A percentile compares a stretch with the other conserved stretches of the same genome.
These are phyloP conservation scores for Montipora sp. DNA, from an alignment of 64 coral and sea anemone species.

Conservation along the genomic window DNA sequence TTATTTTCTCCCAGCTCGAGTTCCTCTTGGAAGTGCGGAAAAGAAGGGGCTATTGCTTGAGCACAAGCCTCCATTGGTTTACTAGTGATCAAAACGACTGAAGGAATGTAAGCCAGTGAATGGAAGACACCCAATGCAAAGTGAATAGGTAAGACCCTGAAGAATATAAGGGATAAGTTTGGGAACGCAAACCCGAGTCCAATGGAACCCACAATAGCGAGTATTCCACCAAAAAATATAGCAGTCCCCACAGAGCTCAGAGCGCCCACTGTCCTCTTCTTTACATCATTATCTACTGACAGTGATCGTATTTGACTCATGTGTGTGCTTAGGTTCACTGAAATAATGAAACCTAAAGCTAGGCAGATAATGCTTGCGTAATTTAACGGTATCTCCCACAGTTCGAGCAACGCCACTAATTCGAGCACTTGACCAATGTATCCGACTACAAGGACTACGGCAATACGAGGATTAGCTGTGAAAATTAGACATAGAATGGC, in stretches of 20 bases:
- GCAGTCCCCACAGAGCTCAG: conserved; percentile 43
- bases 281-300: conserved; percentile 9
- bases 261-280: conserved; percentile 33
- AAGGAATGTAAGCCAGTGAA: conserved; percentile 51
- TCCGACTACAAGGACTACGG: conserved; percentile 45
- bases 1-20: neutral
- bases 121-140: conserved; percentile 61
- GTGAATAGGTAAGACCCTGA: conserved; percentile 60
- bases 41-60: conserved; percentile 7
- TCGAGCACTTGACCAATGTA: conserved; percentile 66
- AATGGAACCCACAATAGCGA: conserved; percentile 50
- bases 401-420: conserved; percentile 9
- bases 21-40: conserved; percentile 1
- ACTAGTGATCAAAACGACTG: conserved; percentile 59
- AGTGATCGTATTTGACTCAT: conserved; percentile 59
- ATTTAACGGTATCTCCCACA: conserved; percentile 74
- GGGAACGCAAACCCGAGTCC: conserved; percentile 66
- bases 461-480: conserved; percentile 61
- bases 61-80: conserved; percentile 55
- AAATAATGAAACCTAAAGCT: conserved; percentile 59
- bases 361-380: conserved; percentile 43
- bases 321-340: conserved; percentile 52
- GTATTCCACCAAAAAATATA: conserved; percentile 35
- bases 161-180: conserved; percentile 55
- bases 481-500: conserved; percentile 50